phyloP scores from a whole-genome alignment of 2,888 invertebrate genomes.

The Ornithoptera priamus region DNA sequence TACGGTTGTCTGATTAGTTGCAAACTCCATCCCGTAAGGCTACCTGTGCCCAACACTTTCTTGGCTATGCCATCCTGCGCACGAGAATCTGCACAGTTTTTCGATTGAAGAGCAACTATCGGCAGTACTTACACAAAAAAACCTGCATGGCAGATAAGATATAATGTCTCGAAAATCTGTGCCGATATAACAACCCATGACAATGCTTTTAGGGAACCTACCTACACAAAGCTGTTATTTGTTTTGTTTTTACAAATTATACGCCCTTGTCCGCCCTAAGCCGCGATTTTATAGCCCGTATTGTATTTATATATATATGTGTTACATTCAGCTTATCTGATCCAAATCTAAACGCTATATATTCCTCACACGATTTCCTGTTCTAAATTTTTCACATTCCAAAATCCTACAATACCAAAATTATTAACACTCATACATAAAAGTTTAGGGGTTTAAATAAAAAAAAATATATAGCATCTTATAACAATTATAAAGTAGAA shows the following conservation, averaged over 20 bases:
- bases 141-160: slow-evolving; percentile 18
- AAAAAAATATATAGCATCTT: slow-evolving; percentile 26
- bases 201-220: slow-evolving; percentile 75
- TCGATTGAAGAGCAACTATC: slow-evolving; percentile 41
- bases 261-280: slow-evolving; percentile 71
- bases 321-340: slow-evolving; percentile 60
- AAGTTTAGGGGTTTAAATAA: slow-evolving; percentile 21
- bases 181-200: slow-evolving; percentile 59
- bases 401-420: slow-evolving; percentile 44
- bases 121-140: slow-evolving; percentile 25
- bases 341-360: slow-evolving; percentile 56
- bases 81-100: slow-evolving; percentile 59
- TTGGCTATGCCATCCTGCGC: slow-evolving; percentile 66
- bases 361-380: slow-evolving; percentile 62
- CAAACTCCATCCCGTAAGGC: slow-evolving; percentile 63
- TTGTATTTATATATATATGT: slow-evolving; percentile 54
- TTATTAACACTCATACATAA: slow-evolving; percentile 39
- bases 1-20: slow-evolving; percentile 72
- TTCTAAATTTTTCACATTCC: slow-evolving; percentile 60
- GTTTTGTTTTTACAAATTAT: slow-evolving; percentile 66
- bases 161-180: slow-evolving; percentile 41
- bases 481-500: slow-evolving; percentile 5
- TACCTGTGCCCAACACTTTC: slow-evolving; percentile 55
- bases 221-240: slow-evolving; percentile 75
- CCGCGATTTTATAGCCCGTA: slow-evolving; percentile 70